Evolutionary conservation across 1,140 invertebrate genomes (phyloP), one percentile per base, ranked within the genome.

Genomic region (Acromyrmex echinatior): DNA sequence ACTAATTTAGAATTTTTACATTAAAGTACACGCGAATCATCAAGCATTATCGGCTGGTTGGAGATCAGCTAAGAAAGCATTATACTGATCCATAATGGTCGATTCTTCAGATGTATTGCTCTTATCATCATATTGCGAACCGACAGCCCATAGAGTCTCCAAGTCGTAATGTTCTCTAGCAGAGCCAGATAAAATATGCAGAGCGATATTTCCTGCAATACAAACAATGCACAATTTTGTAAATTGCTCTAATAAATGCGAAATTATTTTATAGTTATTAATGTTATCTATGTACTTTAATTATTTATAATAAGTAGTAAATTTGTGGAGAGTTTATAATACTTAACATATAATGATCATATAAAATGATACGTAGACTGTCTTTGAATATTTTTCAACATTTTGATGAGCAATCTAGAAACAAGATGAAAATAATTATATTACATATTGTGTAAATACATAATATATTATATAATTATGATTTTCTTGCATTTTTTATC

Each of bases 91-190:
- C 87, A 97, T 94, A 70, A 97, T 95, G 89, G 96, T 95, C 16
- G 96, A 91, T 45, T 96, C 94, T 94, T 96, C 95, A n/a, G 96
- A 94, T 87, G 95, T 95, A 86, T 97, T 96, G n/a, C 93, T 96
- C 91, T 97, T 94, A 28, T 97, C 96, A 94, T 99, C 98, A 96
- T 96, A 98, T 92, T 98, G 95, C 1, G 96, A 93, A 10, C 98
- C 98, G 56, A 99, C 96, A 66, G 97, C 96, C 99, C 99, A 99
- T 28, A 99, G 94, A 9, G 97, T 97, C 96, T 99, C 99, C 80
- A 99, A 95, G 95, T 99, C 98, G 94, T 98, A 99, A 62, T 96
- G 92, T 87, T 96, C 93, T 91, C 99, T 96, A 9, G 96, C 96
- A 91, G 97, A 95, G 6, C 96, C 94, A 39, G 97, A 97, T 94